Evolutionary conservation across 2,797 vertebrate genomes (phyloP).

Genomic region (Sebastes steindachneri): DNA sequence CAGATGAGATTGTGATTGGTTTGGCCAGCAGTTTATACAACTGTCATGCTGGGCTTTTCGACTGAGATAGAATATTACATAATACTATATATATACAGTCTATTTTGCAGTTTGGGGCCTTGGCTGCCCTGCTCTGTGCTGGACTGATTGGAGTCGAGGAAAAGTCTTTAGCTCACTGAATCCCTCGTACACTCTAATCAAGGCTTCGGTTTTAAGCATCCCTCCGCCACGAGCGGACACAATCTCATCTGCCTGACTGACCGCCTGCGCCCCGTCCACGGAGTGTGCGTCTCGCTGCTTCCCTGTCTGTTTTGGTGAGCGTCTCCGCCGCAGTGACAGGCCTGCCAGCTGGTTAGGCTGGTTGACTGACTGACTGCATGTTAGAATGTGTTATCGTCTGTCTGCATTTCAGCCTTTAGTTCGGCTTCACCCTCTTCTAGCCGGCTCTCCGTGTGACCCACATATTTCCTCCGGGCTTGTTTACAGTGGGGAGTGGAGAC

Average conservation of each 20-base stretch:
- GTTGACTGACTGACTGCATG: slow-evolving; percentile 45
- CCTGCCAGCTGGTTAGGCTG: slow-evolving; percentile 55
- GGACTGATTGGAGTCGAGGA: slow-evolving; percentile 32
- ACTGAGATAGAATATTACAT: slow-evolving; percentile 7
- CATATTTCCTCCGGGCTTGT: slow-evolving; percentile 45
- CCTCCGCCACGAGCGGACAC: slow-evolving; percentile 21
- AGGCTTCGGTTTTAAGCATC: slow-evolving; percentile 46
- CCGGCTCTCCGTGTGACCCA: slow-evolving; percentile 56
- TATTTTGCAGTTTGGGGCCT: slow-evolving; percentile 12
- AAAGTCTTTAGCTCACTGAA: slow-evolving; percentile 24
- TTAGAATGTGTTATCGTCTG: slow-evolving; percentile 39
- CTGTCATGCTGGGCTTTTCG: slow-evolving; percentile 30
- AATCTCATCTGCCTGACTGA: slow-evolving; percentile 56
- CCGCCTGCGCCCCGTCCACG: neutral
- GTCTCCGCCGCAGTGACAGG: slow-evolving; percentile 39
- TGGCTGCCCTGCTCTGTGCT: slow-evolving; percentile 5
- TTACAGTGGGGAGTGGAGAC: slow-evolving; percentile 20
- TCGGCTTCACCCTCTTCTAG: slow-evolving; percentile 25
- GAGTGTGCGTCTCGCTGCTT: neutral
- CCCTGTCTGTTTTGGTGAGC: slow-evolving; percentile 39
- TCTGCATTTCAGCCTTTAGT: slow-evolving; percentile 30
- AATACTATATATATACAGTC: neutral
- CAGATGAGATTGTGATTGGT: slow-evolving; percentile 41
- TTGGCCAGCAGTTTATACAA: slow-evolving; percentile 35
- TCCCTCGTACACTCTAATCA: slow-evolving; percentile 43